Evolutionary conservation across 2,797 vertebrate species (phyloP), one percentile per base, ranked within the genome.

Genomic region (Rhinophrynus dorsalis): DNA sequence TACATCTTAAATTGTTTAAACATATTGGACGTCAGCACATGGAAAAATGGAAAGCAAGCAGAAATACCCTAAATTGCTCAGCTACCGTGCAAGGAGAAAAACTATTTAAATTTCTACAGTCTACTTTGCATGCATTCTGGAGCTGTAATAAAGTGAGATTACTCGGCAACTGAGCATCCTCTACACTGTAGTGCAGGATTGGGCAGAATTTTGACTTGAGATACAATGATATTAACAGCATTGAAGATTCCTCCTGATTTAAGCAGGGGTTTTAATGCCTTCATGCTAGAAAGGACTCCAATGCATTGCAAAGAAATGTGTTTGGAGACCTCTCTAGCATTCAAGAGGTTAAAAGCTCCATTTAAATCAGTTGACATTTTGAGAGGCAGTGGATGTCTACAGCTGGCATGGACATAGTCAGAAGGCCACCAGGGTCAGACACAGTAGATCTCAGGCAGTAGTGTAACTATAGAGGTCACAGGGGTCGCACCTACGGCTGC

Each of bases 21-120:
- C 33, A 65, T 58, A 51, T 48, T 64, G 60, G 52, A 72, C 32
- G 44, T 65, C 52, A 51, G 60, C 60, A 65, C 52, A 65, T 30
- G 20, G 29, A 33, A 65, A 72, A 72, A 23, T 57, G 37, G 52
- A 65, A 40, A 37, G 32, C 24, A 24, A 23, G 52, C 68, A 58
- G 24, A 51, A 56, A 44, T 27, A 15, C 7, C n/a, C n/a, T n/a
- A n/a, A 27, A 33, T 40, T 15, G 51, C 29, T 72, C 37, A 63
- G 9, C n/a, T 55, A 17, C 15, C 7, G 30, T 23, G 32, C 32
- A 55, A 26, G 59, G 37, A 56, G 23, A 59, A 50, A 44, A 58
- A 23, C 24, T 17, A 54, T 51, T 44, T 60, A 51, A 44, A 52
- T 44, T 52, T n/a, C 29, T 21, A 18, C 56, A 29, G 13, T 2